These are phyloP conservation scores for Chondrosia reniformis DNA, from an alignment of 37 sponge, comb jelly and placozoan species.

Conservation along the genomic window DNA sequence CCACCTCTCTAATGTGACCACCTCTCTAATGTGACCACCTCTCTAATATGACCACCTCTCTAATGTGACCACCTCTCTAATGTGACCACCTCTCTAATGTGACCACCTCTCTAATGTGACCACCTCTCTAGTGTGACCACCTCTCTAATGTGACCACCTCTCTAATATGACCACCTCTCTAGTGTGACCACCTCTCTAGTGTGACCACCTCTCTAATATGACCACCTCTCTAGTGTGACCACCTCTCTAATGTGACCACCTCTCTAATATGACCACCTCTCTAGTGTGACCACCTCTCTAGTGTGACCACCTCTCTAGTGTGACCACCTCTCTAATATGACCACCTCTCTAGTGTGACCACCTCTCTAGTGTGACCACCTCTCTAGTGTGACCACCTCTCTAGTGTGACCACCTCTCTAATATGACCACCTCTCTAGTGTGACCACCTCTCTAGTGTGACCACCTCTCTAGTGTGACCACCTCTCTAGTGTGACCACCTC, in stretches of 20 bases:
- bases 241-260: constrained; percentile 25
- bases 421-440: neutral
- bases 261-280: neutral
- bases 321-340: too few relatives aligned
- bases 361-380: neutral
- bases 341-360: neutral
- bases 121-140: neutral
- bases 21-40: neutral
- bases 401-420: neutral
- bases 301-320: neutral
- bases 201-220: neutral
- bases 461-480: neutral
- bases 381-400: too few relatives aligned
- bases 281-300: neutral
- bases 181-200: too few relatives aligned
- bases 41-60: too few relatives aligned
- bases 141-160: neutral
- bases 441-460: constrained; percentile 14
- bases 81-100: neutral
- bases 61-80: neutral
- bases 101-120: constrained; percentile 14
- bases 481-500: neutral
- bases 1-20: neutral
- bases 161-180: neutral
- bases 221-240: neutral